Evolutionary conservation across 2,888 invertebrate genomes (phyloP), one percentile per base, ranked within the genome.

Genomic region (Latheticus oryzae): DNA sequence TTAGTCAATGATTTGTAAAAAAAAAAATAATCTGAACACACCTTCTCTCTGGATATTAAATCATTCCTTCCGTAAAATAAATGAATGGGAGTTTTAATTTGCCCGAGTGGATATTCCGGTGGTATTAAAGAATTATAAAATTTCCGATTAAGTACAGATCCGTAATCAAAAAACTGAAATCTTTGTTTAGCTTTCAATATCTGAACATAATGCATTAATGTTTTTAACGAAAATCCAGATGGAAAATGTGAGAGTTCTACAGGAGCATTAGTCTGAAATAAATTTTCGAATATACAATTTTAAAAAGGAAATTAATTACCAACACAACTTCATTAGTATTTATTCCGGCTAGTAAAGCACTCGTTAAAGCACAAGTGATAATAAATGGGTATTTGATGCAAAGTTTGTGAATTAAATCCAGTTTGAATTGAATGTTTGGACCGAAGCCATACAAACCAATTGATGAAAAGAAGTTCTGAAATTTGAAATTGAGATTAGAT

Each of bases 161-260:
- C 38, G 8, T 50, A 38, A 24, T 50, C 50, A 11, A 26, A 50
- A 9, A 37, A 9, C 21, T 50, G 37, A 8, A 50, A 50, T 0
- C 23, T 26, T 15, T 35, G 5, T n/a, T n/a, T n/a, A n/a, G n/a
- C n/a, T 1, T 7, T 8, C 2, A 2, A 9, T 71, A 82, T 83
- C 72, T 87, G 87, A 0, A 82, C 82, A 63, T 82, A 87, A 73
- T 91, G 90, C 0, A 85, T 73, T 4, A 90, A 61, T 0, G 88
- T 86, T 71, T 83, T 86, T 0, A 85, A 82, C 0, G 90, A 89
- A 0, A 87, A 84, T 0, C 89, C 89, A 1, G 88, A 87, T 0
- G 90, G 89, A 0, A 82, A 79, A 57, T 88, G 87, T 3, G 81
- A 80, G 17, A 87, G 70, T 60, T 90, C 86, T 0, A 86, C 75